Conservation (phyloP, 2,797 vertebrate species). For the Poecile montanus region DNA sequence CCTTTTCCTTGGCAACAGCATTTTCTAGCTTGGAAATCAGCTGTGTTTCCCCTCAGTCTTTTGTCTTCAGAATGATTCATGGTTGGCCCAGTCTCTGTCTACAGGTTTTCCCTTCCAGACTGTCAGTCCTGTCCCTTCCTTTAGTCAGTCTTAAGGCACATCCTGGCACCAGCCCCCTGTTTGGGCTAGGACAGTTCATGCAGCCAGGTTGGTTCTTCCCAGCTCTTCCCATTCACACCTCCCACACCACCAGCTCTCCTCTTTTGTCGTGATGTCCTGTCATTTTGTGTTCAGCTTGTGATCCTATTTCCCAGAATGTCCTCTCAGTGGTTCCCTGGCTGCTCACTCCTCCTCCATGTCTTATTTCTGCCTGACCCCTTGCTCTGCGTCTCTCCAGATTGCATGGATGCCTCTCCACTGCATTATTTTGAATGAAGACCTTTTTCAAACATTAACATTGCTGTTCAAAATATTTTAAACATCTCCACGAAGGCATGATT, state of each 20-base stretch:
- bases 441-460: background rate
- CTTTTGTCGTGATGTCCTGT: rapidly evolving
- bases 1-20: background rate
- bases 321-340: background rate
- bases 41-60: background rate
- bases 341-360: rapidly evolving
- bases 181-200: background rate
- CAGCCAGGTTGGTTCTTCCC: background rate
- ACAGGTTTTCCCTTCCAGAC: background rate
- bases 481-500: rapidly evolving
- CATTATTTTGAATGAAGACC: background rate
- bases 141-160: background rate
- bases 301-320: background rate
- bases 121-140: background rate
- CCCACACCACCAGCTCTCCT: background rate
- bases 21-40: background rate
- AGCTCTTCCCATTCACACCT: background rate
- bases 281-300: background rate
- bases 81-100: background rate
- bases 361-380: background rate
- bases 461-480: background rate
- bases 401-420: background rate
- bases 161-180: background rate
- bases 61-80: background rate
- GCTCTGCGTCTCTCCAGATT: background rate